A percentile compares a stretch with the other conserved stretches of the same genome.
Conservation (phyloP, 1,140 invertebrate species). For the Aphelenchoides avenae region DNA sequence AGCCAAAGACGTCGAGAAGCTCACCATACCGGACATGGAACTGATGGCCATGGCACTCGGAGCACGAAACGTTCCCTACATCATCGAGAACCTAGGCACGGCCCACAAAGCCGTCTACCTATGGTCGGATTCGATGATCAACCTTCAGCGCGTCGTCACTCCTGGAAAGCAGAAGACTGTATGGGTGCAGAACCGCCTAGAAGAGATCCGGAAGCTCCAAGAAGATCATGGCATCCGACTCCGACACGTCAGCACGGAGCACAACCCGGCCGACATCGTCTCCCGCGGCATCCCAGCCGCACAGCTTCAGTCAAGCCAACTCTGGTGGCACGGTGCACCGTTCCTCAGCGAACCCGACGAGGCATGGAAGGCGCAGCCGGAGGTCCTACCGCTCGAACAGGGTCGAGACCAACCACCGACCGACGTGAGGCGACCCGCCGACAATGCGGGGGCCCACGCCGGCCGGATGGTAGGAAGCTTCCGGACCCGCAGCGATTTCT, state of each 20-base stretch:
- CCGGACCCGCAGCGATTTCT: too few species aligned
- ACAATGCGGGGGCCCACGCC: too few species aligned
- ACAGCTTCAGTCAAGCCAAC: background rate
- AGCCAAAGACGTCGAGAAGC: background rate
- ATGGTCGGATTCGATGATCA: slow-evolving; percentile 2
- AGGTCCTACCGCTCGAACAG: too few species aligned
- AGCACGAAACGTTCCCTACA: background rate
- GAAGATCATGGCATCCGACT: background rate
- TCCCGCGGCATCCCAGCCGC: background rate
- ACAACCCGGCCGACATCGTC: slow-evolving; percentile 13
- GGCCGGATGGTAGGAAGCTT: too few species aligned
- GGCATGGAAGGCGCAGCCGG: slow-evolving; percentile 15
- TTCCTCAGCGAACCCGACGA: background rate
- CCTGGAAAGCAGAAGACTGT: background rate
- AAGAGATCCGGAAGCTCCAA: slow-evolving; percentile 7
- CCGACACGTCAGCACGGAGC: slow-evolving; percentile 7
- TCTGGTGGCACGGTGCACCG: slow-evolving; percentile 11
- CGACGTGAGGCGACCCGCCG: too few species aligned
- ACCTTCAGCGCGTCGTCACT: background rate
- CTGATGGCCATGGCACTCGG: background rate
- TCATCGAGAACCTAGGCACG: background rate
- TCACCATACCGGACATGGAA: slow-evolving; percentile 3
- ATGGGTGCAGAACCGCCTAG: background rate
- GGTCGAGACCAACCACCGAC: too few species aligned
- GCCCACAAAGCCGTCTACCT: background rate